Evolutionary conservation across 30 jellyfish, hydroid and myxozoan species (phyloP).

Genomic region (Chironex yamaguchii): DNA sequence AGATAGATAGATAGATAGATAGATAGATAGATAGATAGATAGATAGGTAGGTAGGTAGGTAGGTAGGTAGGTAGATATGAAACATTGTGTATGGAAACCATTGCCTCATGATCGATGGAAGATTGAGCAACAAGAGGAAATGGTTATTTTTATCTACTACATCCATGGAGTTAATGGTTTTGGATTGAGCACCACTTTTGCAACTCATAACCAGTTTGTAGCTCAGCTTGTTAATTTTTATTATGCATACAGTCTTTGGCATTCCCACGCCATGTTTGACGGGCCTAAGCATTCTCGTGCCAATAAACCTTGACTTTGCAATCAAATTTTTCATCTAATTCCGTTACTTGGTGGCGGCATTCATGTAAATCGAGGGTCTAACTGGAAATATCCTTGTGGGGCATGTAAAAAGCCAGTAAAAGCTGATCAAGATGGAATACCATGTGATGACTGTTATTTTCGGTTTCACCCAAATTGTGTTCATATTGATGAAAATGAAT

Average conservation of each 20-base stretch:
- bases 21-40: no score
- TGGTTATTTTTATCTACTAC: no score
- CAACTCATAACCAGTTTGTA: constrained; percentile 37
- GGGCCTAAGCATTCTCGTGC: constrained; percentile 57
- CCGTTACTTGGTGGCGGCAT: constrained; percentile 60
- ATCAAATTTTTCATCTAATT: constrained; percentile 26
- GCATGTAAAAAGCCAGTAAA: constrained; percentile 56
- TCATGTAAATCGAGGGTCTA: constrained; percentile 61
- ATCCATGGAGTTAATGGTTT: constrained; percentile 48
- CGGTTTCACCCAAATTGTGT: constrained; percentile 50
- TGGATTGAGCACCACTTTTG: constrained; percentile 58
- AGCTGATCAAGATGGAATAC: constrained; percentile 56
- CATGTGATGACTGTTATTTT: constrained; percentile 50
- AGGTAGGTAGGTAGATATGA: no score
- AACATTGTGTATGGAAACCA: no score
- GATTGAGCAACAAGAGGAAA: no score
- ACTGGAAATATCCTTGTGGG: constrained; percentile 10
- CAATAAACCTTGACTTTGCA: constrained; percentile 48
- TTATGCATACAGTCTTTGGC: constrained; percentile 48
- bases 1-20: no score
- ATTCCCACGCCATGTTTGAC: constrained; percentile 51
- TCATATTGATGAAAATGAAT: constrained; percentile 43
- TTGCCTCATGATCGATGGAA: no score
- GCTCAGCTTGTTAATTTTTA: constrained; percentile 62
- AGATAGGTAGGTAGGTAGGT: no score